Base-by-base conservation (phyloP, 2,888 invertebrate species). In the Polyploca ridens region DNA sequence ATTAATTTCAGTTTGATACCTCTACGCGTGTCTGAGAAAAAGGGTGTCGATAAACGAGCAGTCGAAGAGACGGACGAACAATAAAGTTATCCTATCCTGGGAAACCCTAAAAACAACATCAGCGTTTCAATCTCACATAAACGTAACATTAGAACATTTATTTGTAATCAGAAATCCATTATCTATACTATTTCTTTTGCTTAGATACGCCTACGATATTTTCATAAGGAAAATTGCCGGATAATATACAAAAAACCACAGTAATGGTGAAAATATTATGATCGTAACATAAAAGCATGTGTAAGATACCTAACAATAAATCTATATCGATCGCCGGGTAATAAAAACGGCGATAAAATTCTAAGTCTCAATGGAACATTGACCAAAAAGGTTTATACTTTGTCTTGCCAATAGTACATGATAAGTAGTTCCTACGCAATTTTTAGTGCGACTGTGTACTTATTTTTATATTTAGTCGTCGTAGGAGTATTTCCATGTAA, bases 131-230 rank as follows among this genome's bases (percentile, higher is more conserved):
- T 49, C 7, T 10, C 16, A 49, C 49, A 49, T 49, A 49, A 49
- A 49, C 16, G 49, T 16, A 49, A n/a, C 46, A 46, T 46, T 46
- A n/a, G 46, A 46, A 46, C 16, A 59, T 59, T 33, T 35, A 59
- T 33, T 35, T 59, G 35, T 59, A 33, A 59, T 59, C 59, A 59
- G n/a, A 33, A 59, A 59, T 59, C 33, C 59, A 59, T 59, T 59
- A 59, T n/a, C n/a, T 14, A 35, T n/a, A 33, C 35, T n/a, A 6
- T 35, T 59, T 35, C 59, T 59, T 59, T 33, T 33, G n/a, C 35
- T 35, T n/a, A 33, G n/a, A 7, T 33, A 59, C 59, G 13, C 33
- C 49, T 7, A 49, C 49, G 49, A 49, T 49, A 49, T 6, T 46
- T 3, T 46, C 16, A 8, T 7, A n/a, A 49, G 49, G 49, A 49